A percentile compares a stretch with the other conserved stretches of the same genome.
Conservation (phyloP, 2,113 vertebrate genomes). For the Noturus placidus region DNA sequence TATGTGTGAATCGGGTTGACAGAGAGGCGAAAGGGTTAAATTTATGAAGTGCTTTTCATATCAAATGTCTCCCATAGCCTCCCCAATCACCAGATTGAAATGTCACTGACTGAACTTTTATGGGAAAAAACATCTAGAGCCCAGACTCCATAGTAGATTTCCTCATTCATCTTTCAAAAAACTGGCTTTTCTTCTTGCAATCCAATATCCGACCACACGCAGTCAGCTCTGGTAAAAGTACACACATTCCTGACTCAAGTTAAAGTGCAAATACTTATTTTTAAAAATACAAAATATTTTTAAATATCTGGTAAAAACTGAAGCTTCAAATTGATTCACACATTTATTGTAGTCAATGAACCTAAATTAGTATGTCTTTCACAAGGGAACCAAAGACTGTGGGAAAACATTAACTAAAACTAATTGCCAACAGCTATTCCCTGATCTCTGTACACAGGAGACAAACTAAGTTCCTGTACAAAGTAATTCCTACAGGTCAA, state of each 20-base stretch:
- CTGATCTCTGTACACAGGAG: background rate
- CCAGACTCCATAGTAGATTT: background rate
- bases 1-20: background rate
- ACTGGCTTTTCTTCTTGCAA: background rate
- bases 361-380: background rate
- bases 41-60: background rate
- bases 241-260: background rate
- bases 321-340: background rate
- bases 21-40: background rate
- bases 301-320: background rate
- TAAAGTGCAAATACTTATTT: background rate
- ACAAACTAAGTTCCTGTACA: background rate
- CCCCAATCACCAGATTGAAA: constrained; percentile 3
- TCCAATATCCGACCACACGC: background rate
- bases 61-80: background rate
- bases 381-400: background rate
- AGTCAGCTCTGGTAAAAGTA: background rate
- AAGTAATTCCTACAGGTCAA: background rate
- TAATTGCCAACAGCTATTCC: background rate
- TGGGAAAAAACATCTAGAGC: background rate
- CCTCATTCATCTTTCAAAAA: background rate
- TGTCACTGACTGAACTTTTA: constrained; percentile 22
- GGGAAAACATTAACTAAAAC: background rate
- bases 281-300: background rate
- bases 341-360: background rate